Conservation (phyloP, 1,140 invertebrate species). For the honey bee (Apis mellifera) region DNA sequence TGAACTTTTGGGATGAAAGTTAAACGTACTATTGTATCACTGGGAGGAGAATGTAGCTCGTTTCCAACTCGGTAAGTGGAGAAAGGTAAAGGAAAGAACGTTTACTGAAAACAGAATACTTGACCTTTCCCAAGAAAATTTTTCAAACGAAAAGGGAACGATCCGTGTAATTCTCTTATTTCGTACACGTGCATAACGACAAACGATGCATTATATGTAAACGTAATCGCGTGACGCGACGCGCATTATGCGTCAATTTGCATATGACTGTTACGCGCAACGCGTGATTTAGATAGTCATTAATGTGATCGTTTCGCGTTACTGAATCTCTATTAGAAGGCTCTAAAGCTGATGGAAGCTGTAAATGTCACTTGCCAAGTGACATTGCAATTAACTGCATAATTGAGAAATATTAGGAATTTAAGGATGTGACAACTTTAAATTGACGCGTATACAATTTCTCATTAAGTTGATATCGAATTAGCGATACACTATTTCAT, state of each 20-base stretch:
- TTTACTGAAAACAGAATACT: constrained; percentile 20
- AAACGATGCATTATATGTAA: neutral
- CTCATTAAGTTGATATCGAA: constrained; percentile 54
- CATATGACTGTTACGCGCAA: neutral
- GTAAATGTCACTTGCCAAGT: constrained; percentile 35
- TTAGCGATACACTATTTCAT: constrained; percentile 54
- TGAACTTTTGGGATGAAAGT: neutral
- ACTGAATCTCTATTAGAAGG: neutral
- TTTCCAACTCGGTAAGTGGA: constrained; percentile 32
- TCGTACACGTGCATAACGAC: neutral
- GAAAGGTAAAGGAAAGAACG: constrained; percentile 35
- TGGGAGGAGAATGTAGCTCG: constrained; percentile 7
- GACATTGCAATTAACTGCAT: neutral
- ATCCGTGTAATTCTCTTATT: constrained; percentile 5
- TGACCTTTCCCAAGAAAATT: constrained; percentile 18
- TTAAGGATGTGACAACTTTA: constrained; percentile 58
- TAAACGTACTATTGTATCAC: neutral
- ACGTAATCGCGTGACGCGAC: too few relatives aligned
- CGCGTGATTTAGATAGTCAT: neutral
- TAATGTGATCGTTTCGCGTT: neutral
- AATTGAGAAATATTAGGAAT: constrained; percentile 52
- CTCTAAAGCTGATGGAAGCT: neutral
- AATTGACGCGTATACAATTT: constrained; percentile 23
- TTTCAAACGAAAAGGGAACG: constrained; percentile 32
- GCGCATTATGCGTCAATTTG: too few relatives aligned